Conservation (phyloP, 2,888 invertebrate genomes). For the Prosopocoilus inquinatus region DNA sequence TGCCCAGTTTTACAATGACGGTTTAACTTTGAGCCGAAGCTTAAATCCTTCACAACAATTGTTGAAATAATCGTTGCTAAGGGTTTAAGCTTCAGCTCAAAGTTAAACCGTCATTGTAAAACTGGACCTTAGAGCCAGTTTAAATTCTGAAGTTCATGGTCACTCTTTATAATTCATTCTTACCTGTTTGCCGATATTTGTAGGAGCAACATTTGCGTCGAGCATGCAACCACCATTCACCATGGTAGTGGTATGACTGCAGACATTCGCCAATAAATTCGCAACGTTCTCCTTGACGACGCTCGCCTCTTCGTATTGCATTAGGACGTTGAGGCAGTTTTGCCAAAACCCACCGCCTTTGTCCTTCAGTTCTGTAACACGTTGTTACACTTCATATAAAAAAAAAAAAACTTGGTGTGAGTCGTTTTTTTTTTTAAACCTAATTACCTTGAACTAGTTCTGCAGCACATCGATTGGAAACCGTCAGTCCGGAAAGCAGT, state of each 20-base stretch:
- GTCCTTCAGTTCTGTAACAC: constrained; percentile 13
- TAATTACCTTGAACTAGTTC: constrained; percentile 44
- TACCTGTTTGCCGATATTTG: neutral
- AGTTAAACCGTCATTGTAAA: no score
- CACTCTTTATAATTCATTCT: no score
- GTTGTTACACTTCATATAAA: neutral
- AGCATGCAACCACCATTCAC: neutral
- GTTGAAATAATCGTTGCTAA: no score
- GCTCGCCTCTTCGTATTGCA: constrained; percentile 54
- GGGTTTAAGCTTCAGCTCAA: no score
- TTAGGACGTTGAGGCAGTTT: constrained; percentile 41
- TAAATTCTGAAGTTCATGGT: no score
- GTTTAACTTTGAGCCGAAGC: no score
- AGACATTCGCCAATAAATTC: constrained; percentile 50
- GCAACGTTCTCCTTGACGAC: constrained; percentile 58
- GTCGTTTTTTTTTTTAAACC: no score
- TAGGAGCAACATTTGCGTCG: constrained; percentile 9
- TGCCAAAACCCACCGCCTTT: constrained; percentile 42
- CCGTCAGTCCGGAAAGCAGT: constrained; percentile 51
- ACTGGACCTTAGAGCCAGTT: no score
- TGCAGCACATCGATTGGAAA: constrained; percentile 38
- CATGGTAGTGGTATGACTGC: constrained; percentile 31
- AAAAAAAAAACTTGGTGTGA: neutral
- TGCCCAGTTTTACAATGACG: no score
- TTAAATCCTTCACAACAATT: no score